Conservation (phyloP, 2,888 invertebrate genomes). For the Dyspetes luteomarginatus region DNA sequence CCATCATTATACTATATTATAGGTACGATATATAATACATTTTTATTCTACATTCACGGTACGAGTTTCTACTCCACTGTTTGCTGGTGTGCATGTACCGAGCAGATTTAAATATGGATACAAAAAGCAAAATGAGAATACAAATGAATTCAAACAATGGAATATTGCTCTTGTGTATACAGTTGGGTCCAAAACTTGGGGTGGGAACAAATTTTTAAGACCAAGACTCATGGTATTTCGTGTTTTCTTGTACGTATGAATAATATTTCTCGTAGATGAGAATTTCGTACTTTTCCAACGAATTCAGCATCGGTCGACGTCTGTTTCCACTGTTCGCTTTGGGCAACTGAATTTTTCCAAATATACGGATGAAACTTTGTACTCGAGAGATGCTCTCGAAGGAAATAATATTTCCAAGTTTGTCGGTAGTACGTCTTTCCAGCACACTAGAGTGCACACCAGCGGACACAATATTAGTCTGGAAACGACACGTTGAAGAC, state of each 20-base stretch:
- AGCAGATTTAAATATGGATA: too few species aligned
- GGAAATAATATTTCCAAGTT: slow-evolving; percentile 26
- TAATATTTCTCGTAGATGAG: slow-evolving; percentile 17
- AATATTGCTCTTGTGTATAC: slow-evolving; percentile 5
- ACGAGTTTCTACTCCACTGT: too few species aligned
- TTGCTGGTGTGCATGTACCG: too few species aligned
- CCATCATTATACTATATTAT: too few species aligned
- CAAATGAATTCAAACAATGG: too few species aligned
- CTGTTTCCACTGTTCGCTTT: slow-evolving; percentile 31
- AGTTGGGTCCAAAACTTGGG: too few species aligned
- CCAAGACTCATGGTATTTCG: slow-evolving; percentile 26
- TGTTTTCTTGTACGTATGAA: slow-evolving; percentile 34
- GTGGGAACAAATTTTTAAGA: slow-evolving; percentile 22
- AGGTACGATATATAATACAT: too few species aligned
- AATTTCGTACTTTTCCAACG: slow-evolving; percentile 11
- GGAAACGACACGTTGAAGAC: neutral
- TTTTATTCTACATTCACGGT: too few species aligned
- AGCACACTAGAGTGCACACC: neutral
- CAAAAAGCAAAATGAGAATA: too few species aligned
- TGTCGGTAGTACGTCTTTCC: slow-evolving; percentile 1
- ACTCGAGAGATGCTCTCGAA: neutral
- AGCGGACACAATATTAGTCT: neutral
- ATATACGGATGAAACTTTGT: slow-evolving; percentile 34
- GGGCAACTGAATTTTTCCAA: slow-evolving; percentile 8
- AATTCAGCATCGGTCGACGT: slow-evolving; percentile 1